Base-by-base conservation (phyloP, 2,888 invertebrate genomes). In the Agrilus mali region DNA sequence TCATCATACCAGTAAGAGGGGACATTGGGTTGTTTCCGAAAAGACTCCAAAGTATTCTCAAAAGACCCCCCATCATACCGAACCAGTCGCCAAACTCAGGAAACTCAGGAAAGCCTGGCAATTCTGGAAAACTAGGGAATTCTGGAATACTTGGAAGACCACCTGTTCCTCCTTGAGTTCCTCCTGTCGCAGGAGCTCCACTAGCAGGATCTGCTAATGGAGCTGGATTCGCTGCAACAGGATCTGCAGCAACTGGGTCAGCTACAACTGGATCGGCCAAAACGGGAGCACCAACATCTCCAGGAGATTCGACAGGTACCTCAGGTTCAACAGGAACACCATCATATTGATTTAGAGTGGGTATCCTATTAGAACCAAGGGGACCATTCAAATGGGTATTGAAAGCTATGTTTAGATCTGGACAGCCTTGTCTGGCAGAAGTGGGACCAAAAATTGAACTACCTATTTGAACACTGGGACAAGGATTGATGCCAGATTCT, bases 361-460 rank as follows among this genome's bases (percentile, higher is more conserved):
- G 55, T 41, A 13, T 38, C 39, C 16, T 56, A 53, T 61, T 59
- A 3, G 49, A 44, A 20, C 70, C 65, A 47, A 74, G 74, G 46
- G 74, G 75, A 51, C 77, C 80, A 34, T 79, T 67, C 2, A 80
- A 71, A 54, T 82, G 79, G 1, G 81, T 80, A 50, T 82, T 82
- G 2, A 82, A 76, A 13, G 80, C 76, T 44, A 82, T 75, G 56
- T 79, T 81, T 46, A 82, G 63, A 64, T 82, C 82, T 0, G 79
- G 77, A 53, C 82, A 82, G 4, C 73, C 78, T 53, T 76, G 75
- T 59, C 80, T 79, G 38, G 69, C 73, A 56, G 75, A 71, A 5
- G 71, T 69, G 63, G 73, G 59, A 69, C 71, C 22, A 66, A 74
- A 50, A 65, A 76, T 55, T 65, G 74, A 45, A 70, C 65, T 49